Evolutionary conservation across 2,113 vertebrate species (phyloP).

Genomic region (Thamnaconus septentrionalis): DNA sequence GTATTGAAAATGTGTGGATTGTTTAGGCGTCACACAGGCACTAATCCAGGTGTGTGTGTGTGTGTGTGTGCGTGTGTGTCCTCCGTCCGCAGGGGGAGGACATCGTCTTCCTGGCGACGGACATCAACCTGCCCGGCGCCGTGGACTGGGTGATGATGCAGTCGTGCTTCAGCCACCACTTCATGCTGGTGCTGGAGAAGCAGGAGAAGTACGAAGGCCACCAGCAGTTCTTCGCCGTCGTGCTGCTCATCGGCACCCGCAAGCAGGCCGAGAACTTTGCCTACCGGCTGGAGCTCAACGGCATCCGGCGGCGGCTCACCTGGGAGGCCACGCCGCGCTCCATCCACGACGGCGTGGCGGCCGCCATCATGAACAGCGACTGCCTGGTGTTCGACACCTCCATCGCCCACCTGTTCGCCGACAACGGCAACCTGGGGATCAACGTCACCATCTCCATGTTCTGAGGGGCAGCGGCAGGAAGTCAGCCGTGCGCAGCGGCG

Average conservation of each 20-base stretch:
- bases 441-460: slow-evolving; percentile 82
- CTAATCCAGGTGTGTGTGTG: background rate
- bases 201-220: slow-evolving; percentile 80
- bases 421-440: slow-evolving; percentile 79
- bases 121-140: slow-evolving; percentile 78
- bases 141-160: slow-evolving; percentile 85
- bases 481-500: background rate
- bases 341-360: slow-evolving; percentile 76
- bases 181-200: slow-evolving; percentile 82
- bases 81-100: slow-evolving; percentile 70
- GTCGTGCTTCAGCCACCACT: slow-evolving; percentile 80
- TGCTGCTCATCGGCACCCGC: slow-evolving; percentile 76
- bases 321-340: slow-evolving; percentile 82
- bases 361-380: slow-evolving; percentile 80
- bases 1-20: background rate
- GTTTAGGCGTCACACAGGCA: background rate
- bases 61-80: background rate
- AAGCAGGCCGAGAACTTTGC: slow-evolving; percentile 80
- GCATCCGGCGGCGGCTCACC: slow-evolving; percentile 77
- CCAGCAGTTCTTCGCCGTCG: slow-evolving; percentile 80
- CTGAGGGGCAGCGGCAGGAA: slow-evolving; percentile 41
- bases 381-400: slow-evolving; percentile 80
- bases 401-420: slow-evolving; percentile 77
- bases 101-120: slow-evolving; percentile 80
- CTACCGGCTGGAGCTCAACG: slow-evolving; percentile 80